Conservation (phyloP, 2,888 invertebrate genomes). For the Steinernema scapterisci region DNA sequence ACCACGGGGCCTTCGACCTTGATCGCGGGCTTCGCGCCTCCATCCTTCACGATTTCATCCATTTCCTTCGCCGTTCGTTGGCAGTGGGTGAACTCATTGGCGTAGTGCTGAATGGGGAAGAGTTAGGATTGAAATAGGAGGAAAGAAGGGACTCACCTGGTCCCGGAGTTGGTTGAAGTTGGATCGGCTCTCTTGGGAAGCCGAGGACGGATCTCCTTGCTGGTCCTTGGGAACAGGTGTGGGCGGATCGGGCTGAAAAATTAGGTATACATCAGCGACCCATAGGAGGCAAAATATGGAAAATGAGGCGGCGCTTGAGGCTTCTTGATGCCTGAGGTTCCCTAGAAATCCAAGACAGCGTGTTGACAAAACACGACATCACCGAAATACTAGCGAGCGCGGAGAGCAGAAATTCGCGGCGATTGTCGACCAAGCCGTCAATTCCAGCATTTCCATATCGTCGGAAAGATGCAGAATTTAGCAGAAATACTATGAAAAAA, state of each 20-base stretch:
- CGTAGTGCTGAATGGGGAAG: slow-evolving; percentile 30
- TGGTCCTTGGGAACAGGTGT: slow-evolving; percentile 39
- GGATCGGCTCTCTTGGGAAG: background rate
- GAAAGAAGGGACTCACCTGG: background rate
- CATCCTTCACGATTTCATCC: slow-evolving; percentile 2
- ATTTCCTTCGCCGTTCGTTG: slow-evolving; percentile 24
- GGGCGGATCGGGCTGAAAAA: slow-evolving; percentile 45
- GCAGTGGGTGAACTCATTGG: slow-evolving; percentile 12
- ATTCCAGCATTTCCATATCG: no score
- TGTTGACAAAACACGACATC: no score
- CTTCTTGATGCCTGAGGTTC: no score
- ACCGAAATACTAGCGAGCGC: no score
- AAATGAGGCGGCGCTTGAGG: no score
- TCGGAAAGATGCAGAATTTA: no score
- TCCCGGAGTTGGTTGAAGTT: slow-evolving; percentile 24
- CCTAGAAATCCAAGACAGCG: no score
- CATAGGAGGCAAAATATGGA: no score
- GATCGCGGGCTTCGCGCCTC: background rate
- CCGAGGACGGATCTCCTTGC: background rate
- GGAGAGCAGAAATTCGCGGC: no score
- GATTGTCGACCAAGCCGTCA: no score
- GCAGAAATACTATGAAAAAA: no score
- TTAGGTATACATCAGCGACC: no score
- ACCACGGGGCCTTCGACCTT: slow-evolving; percentile 27
- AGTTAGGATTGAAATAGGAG: background rate